Evolutionary conservation across 2,888 invertebrate genomes (phyloP), one percentile per base, ranked within the genome.

Genomic region (Chaetogeoica ovagalla): DNA sequence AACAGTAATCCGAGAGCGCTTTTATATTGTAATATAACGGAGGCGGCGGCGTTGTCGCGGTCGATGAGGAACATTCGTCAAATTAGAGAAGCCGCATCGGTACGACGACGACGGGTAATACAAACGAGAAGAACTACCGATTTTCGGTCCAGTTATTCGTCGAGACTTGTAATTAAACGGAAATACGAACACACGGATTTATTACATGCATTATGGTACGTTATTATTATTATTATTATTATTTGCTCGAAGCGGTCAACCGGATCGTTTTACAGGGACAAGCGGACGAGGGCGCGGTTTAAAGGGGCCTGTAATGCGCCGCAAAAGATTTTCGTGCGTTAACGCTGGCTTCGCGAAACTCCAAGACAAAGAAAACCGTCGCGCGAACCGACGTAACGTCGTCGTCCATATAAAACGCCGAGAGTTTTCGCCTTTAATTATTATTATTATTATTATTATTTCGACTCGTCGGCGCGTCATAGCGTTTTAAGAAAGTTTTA

Each of bases 401-500:
- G 30, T 30, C 30, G 30, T 30, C 30, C 30, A 30, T n/a, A 55
- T 37, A 74, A 52, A 74, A 65, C 74, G 37, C 66, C 6, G 60
- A 63, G 63, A 79, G 77, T 79, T 79, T 74, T 79, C 69, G 21
- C 30, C 70, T 79, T 79, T 70, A 70, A 79, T 79, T 79, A 70
- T 59, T 4, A 30, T 30, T 4, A 30, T 30, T 30, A 30, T 30
- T 30, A 30, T 30, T 30, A 30, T 30, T 30, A 30, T 30, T 30
- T 30, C 30, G 30, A 30, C 30, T 30, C 30, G 30, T 30, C 30
- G 30, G 21, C 9, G 23, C 1, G 1, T 30, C 62, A 21, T n/a
- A n/a, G n/a, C 52, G 77, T 77, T 70, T 79, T 79, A 79, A 70
- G 77, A 79, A 79, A 79, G 63, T 79, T 79, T 79, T 70, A 79